Evolutionary conservation across 2,888 invertebrate genomes (phyloP).

Genomic region (Lepidonotus clava): DNA sequence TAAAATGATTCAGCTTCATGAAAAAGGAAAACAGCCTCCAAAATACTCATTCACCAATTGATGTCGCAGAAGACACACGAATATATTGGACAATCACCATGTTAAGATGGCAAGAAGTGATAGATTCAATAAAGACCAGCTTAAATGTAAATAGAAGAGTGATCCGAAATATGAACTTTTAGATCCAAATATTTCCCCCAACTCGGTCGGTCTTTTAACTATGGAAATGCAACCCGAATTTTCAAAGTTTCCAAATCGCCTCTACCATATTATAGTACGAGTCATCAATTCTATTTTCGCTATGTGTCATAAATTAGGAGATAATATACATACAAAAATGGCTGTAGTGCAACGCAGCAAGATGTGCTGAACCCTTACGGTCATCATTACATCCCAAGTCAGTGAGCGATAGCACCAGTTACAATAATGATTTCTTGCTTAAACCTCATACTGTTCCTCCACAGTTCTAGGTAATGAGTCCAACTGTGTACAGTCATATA

Average conservation of each 20-base stretch:
- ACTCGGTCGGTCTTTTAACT: too few species aligned
- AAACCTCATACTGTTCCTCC: background rate
- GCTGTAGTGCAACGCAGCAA: background rate
- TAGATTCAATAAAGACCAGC: background rate
- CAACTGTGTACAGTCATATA: background rate
- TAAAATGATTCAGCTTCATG: too few species aligned
- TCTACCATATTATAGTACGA: too few species aligned
- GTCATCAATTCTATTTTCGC: too few species aligned
- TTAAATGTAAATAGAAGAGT: too few species aligned
- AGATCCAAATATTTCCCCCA: too few species aligned
- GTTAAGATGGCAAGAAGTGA: background rate
- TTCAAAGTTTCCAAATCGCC: too few species aligned
- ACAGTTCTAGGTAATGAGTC: too few species aligned
- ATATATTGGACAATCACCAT: background rate
- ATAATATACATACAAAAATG: background rate
- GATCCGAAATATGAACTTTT: too few species aligned
- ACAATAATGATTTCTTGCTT: background rate
- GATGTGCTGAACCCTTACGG: background rate
- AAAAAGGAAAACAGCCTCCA: too few species aligned
- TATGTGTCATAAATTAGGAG: background rate
- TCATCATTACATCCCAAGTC: constrained; percentile 8
- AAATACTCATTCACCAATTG: too few species aligned
- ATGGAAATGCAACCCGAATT: too few species aligned
- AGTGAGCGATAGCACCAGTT: constrained; percentile 14
- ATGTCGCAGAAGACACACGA: background rate